Base-by-base conservation (phyloP, 1,140 invertebrate species). In the Littorina saxatilis region DNA sequence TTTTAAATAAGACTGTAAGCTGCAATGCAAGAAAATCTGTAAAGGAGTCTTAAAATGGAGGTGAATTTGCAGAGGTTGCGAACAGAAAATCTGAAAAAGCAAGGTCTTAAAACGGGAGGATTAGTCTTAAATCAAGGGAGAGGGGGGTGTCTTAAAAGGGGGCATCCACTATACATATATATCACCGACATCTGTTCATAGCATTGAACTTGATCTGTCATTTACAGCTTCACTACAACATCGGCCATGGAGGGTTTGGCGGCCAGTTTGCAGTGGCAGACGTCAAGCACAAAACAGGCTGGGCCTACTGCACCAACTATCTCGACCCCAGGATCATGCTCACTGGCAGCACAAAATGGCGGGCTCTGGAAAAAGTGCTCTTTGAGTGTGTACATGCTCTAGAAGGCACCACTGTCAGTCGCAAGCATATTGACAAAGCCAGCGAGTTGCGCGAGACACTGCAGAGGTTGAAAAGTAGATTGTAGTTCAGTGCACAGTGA, bases 231-330 rank as follows among this genome's bases (percentile, higher is more conserved):
- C 82, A 81, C 80, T 85, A 81, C 40, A 84, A 88, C 83, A 86
- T 89, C 85, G 90, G 90, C 40, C 85, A 88, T 81, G 80, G 86
- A 27, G 90, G 90, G 11, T 86, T 81, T 81, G 90, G 90, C 23
- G 89, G 89, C 20, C 90, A 91, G 84, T 85, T 87, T 79, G 84
- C 79, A n/a, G 81, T 84, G 32, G 83, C 84, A 29, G 90, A 91
- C 66, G 80, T 84, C 7, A 52, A 86, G 43, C 83, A 89, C 74
- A 79, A 84, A 43, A 81, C 88, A 27, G 89, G 88, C 5, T 86
- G 85, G 47, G 86, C 86, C 9, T 90, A 90, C 77, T 79, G 87
- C 35, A 90, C 90, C 15, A 90, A 88, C 75, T 84, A 87, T 47
- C 77, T 87, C 0, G 82, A 88, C 68, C 74, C 83, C 2, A 79